Base-by-base conservation (phyloP, 1,140 invertebrate species). In the Rhyacophila brunnea region DNA sequence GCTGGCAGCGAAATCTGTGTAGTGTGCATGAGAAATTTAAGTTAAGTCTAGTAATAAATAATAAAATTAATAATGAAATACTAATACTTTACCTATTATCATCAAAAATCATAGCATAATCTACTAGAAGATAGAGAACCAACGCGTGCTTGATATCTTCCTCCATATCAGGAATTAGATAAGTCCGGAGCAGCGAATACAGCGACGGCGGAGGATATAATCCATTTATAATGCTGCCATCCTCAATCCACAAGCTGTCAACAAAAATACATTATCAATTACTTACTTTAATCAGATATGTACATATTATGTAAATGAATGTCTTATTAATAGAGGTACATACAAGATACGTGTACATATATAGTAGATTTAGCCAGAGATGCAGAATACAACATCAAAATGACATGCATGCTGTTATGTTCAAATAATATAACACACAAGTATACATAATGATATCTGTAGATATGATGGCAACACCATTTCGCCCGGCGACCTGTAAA, bases 141-240 rank as follows among this genome's bases (percentile, higher is more conserved):
- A 95, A 78, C 3, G 85, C 83, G 67, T 93, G 89, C 70, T 95
- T 95, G 32, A 81, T 77, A 10, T 82, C 73, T 4, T 85, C 76
- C 5, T 83, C 77, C 0, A 82, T 73, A 40, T 85, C 84, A 3
- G 87, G 83, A 1, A 87, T 71, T 9, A 95, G 71, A 71, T 91
- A 93, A 6, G 87, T 81, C 17, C 85, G 79, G 9, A 95, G 68
- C 1, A 95, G 66, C 0, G 88, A 83, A 70, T 92, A 88, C 11
- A 95, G 68, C 1, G 88, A 90, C 0, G 85, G 81, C 0, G 93
- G 92, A 3, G 93, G 93, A 79, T 95, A 96, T 6, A 84, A 66
- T 1, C 85, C 81, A n/a, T 80, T 78, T 51, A 66, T 67, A n/a
- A 71, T 70, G 35, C 85, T 86, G 17, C 85, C 82, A 55, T 86